These are phyloP conservation scores for Latrodectus geometricus DNA, from an alignment of 1,140 invertebrate genomes.

Conservation along the genomic window DNA sequence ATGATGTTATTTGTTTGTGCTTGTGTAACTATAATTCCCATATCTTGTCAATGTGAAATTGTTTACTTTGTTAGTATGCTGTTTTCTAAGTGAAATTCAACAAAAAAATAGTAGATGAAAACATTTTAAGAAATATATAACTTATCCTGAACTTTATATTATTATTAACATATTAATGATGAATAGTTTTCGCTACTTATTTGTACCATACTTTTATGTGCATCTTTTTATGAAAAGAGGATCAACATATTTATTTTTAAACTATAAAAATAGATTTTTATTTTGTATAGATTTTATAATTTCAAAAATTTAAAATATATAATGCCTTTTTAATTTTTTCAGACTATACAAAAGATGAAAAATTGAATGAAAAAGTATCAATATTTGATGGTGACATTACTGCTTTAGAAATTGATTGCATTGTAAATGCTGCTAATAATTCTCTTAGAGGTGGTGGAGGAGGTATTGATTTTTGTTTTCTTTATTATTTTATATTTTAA, in stretches of 20 bases:
- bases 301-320: background rate
- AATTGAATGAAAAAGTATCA: conserved; percentile 66
- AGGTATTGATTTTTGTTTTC: conserved; percentile 66
- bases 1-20: too few species aligned
- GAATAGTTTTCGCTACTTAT: background rate
- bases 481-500: conserved; percentile 44
- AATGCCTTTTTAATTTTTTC: background rate
- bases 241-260: background rate
- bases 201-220: background rate
- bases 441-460: conserved; percentile 84
- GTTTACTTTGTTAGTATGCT: too few species aligned
- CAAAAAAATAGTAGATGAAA: too few species aligned
- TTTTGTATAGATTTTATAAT: background rate
- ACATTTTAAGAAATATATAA: too few species aligned
- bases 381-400: conserved; percentile 83
- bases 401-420: conserved; percentile 85
- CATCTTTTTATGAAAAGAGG: background rate
- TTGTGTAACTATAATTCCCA: too few species aligned
- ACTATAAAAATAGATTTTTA: background rate
- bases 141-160: too few species aligned
- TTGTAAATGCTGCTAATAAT: conserved; percentile 92
- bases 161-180: too few species aligned
- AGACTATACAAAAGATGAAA: conserved; percentile 40
- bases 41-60: too few species aligned
- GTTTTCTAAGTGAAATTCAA: too few species aligned